Base-by-base conservation (phyloP, 35 echinoderm and acorn worm species). In the Amphiura filiformis region DNA sequence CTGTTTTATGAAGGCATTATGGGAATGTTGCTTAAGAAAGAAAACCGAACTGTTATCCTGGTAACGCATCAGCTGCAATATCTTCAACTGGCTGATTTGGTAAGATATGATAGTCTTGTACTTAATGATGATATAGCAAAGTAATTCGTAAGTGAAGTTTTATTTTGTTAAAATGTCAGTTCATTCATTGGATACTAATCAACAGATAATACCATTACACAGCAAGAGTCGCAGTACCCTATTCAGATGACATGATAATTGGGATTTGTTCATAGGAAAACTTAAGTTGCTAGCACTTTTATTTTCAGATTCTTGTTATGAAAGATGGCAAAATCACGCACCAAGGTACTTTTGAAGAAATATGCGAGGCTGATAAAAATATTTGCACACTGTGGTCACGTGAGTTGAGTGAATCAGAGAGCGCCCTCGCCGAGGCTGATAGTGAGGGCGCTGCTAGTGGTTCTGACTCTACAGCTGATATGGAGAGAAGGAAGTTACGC, bases 11-110 rank as follows among this genome's bases (percentile, higher is more conserved):
- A 97, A 31, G 95, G 95, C 17, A 92, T 97, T 80, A 56, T 84
- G 34, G 26, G 61, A 70, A 80, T 90, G 38, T 85, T 87, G 32
- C 70, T 93, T 23, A 33, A 82, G 0, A 77, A 86, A 70, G 77
- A 90, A 31, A 65, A 86, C 22, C 38, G 88, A 41, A 97, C 95
- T 26, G 91, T 93, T 13, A 80, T 97, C 26, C 85, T 97, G 32
- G 95, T 97, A 13, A 97, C 95, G 1, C 95, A 97, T 93, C 95
- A 97, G 75, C 5, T 97, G 0, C 95, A 97, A 42, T 97, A 97
- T 37, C 39, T 97, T 18, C 84, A 97, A 56, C 77, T 83, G 18
- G 95, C 95, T 31, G 84, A 97, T 76, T 40, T 78, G 61, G 95
- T 97, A 77, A 90, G 80, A 65, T 42, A 4, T 36, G 30, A 34